Conservation (phyloP, 2,113 vertebrate species). For the Hydrolagus affinis region DNA sequence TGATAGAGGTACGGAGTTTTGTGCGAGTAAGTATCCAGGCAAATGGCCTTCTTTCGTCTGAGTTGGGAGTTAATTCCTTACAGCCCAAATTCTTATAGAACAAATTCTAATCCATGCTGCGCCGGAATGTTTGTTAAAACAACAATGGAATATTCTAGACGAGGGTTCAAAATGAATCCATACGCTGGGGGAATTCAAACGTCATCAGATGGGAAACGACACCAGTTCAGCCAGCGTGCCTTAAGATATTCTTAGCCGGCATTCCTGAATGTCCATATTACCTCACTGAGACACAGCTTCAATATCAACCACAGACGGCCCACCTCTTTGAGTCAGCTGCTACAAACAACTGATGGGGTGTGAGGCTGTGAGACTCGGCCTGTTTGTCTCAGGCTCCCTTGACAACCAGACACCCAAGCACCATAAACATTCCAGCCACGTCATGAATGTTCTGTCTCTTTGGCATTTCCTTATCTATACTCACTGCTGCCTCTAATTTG, state of each 20-base stretch:
- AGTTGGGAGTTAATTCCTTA: no score
- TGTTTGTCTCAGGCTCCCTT: not conserved
- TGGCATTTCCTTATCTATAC: not conserved
- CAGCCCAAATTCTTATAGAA: no score
- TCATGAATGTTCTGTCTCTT: not conserved
- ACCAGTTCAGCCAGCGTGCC: no score
- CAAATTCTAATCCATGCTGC: no score
- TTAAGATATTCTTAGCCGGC: not conserved
- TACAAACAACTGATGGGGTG: not conserved
- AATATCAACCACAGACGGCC: not conserved
- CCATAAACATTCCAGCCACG: not conserved
- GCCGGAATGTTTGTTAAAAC: no score
- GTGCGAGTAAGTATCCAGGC: no score
- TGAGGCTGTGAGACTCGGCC: not conserved
- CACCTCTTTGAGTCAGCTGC: not conserved
- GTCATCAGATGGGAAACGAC: no score
- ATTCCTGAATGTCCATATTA: not conserved
- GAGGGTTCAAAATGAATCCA: no score
- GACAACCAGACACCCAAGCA: not conserved
- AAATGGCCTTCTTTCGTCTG: no score
- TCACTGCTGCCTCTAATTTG: not conserved
- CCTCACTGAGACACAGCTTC: not conserved
- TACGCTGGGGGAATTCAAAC: no score
- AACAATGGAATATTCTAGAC: no score
- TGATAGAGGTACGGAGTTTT: no score